Percentiles rank a stretch among this genome's conserved stretches.
Evolutionary conservation across 2,797 vertebrate genomes (phyloP).

Genomic region (Argentina silus): DNA sequence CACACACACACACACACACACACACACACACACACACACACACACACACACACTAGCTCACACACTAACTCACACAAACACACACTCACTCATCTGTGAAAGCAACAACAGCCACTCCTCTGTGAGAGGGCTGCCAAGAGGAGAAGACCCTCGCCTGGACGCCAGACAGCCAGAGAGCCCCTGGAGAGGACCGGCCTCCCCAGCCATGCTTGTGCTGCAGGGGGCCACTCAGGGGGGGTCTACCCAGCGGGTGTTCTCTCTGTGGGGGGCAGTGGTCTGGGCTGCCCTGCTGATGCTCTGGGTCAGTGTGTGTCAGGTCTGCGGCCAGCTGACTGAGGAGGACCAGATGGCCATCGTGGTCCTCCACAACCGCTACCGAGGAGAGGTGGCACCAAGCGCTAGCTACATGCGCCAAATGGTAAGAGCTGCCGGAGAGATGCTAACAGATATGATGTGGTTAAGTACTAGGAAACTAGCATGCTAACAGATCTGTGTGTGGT

Average conservation of each 20-base stretch:
- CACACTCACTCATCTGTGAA: background rate
- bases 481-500: too few relatives aligned
- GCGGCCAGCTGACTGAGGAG: constrained; percentile 58
- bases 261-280: constrained; percentile 29
- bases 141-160: too few relatives aligned
- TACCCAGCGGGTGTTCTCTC: background rate
- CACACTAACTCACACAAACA: background rate
- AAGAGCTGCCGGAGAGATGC: constrained; percentile 39
- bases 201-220: background rate
- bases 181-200: background rate
- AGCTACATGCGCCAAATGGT: constrained; percentile 75
- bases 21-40: background rate
- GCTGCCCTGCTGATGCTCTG: constrained; percentile 45
- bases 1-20: background rate
- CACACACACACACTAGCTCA: background rate
- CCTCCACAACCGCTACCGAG: constrained; percentile 72
- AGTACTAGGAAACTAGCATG: too few relatives aligned
- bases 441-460: too few relatives aligned
- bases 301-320: constrained; percentile 56
- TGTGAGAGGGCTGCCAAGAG: too few relatives aligned
- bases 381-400: constrained; percentile 66
- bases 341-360: constrained; percentile 67
- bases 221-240: background rate
- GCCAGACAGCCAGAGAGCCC: background rate
- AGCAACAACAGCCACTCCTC: too few relatives aligned